phyloP scores from a whole-genome alignment of 2,797 vertebrate species.

The Pantherophis vulpinus region DNA sequence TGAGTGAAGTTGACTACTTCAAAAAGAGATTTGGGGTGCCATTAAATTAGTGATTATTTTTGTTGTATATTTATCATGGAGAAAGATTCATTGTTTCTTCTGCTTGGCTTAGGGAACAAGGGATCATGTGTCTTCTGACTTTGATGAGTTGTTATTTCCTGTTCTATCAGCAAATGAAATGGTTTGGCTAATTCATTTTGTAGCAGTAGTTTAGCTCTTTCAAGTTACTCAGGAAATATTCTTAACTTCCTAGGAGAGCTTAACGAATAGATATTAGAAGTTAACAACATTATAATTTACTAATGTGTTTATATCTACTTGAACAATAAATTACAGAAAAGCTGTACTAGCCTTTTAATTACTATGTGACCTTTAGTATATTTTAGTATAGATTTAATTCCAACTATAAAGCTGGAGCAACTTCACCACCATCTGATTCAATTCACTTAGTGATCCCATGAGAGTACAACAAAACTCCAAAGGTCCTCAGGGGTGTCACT shows the following conservation, averaged over 20 bases:
- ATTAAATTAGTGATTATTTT: not conserved
- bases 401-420: not conserved
- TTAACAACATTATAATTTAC: not conserved
- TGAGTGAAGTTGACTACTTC: not conserved
- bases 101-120: not conserved
- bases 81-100: not conserved
- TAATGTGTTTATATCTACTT: not conserved
- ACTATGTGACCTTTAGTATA: not conserved
- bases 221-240: not conserved
- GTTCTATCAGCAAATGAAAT: not conserved
- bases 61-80: not conserved
- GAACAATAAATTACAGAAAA: not conserved
- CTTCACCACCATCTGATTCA: not conserved
- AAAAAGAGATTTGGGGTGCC: not conserved
- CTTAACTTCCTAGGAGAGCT: not conserved
- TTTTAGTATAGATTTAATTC: not conserved
- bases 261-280: not conserved
- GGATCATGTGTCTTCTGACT: not conserved
- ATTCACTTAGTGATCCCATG: not conserved
- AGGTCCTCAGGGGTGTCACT: not conserved
- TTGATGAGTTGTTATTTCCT: not conserved
- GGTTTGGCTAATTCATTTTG: not conserved
- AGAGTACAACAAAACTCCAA: not conserved
- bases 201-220: not conserved
- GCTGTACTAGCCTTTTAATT: not conserved